Base-by-base conservation (phyloP, 2,113 vertebrate genomes). In the Pungitius pungitius region DNA sequence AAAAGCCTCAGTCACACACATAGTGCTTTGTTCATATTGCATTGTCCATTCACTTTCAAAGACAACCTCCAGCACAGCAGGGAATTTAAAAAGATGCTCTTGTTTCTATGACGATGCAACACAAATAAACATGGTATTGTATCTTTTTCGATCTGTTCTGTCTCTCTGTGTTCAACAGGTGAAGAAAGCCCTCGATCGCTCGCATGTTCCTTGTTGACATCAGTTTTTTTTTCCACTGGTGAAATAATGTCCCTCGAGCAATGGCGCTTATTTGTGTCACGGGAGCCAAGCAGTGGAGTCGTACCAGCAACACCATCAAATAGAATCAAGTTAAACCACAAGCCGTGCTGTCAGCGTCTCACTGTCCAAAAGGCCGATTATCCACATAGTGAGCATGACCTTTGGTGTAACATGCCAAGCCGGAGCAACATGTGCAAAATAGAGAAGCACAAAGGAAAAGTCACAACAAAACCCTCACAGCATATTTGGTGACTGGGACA, bases 321-420 rank as follows among this genome's bases (percentile, higher is more conserved):
- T 54, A 17, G 49, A 69, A 62, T 77, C 66, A 12, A 9, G 22
- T 80, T 66, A 3, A 70, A 69, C 56, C 37, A 60, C 45, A 70
- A 60, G n/a, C 60, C 30, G 59, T 54, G 11, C 63, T 55, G 13
- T 63, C 72, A 18, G 63, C 49, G 61, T 69, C 55, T 52, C 40
- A 66, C 74, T 73, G 43, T 55, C 55, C 61, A 56, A 84, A 91
- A 89, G 82, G 77, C 72, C 80, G 81, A 83, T 88, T 85, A 78
- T 74, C 56, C 62, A 45, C 64, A 64, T 9, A 62, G 58, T 54
- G 49, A 83, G 37, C n/a, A 4, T 82, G 78, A 86, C 85, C 79
- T 87, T 90, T 85, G 54, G 18, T 65, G 58, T 51, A 47, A 70
- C 47, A 66, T 43, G 47, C 40, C 40, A 51, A 27, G 75, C 18